Evolutionary conservation across 2,113 vertebrate genomes (phyloP), one percentile per base, ranked within the genome.

Genomic region (Stegastes partitus): DNA sequence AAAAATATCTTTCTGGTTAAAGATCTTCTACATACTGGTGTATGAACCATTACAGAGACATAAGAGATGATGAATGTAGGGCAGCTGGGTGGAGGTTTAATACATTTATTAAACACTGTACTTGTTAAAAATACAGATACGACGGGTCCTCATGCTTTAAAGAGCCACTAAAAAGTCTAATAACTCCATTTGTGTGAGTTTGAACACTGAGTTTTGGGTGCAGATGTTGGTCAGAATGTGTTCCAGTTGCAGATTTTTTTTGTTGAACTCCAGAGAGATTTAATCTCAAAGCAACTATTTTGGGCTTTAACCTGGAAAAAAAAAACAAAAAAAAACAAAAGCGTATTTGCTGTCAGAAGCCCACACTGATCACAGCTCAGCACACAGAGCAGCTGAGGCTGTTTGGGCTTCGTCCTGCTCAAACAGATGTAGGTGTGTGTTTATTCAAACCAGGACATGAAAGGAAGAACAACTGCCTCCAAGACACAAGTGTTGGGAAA

Each of bases 401-500:
- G 19, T 53, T 68, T 47, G 45, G 23, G 59, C 51, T 82, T 61
- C 58, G 25, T 18, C 1, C 4, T 70, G 9, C 55, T 75, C 69
- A 64, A n/a, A 59, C 3, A 68, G 18, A 55, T 56, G 23, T 75
- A 22, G 9, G 4, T 59, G 39, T 74, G 18, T 34, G 4, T 76
- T 54, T 45, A 45, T 80, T 67, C 64, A 50, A 84, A 74, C 9
- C 28, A 63, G 68, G 16, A 50, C 28, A 68, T 61, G 14, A 58
- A 81, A 58, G 61, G 19, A 80, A 25, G 64, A 22, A 42, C 5
- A 15, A 39, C 59, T 42, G 49, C 59, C 26, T 22, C 9, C 12
- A 57, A 61, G 39, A 65, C 34, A 51, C 23, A 49, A 31, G 2
- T 50, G 54, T 77, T 71, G 28, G 55, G n/a, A 85, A 86, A 79